phyloP scores from a whole-genome alignment of 2,888 invertebrate species.

The Calameuta pallipes region DNA sequence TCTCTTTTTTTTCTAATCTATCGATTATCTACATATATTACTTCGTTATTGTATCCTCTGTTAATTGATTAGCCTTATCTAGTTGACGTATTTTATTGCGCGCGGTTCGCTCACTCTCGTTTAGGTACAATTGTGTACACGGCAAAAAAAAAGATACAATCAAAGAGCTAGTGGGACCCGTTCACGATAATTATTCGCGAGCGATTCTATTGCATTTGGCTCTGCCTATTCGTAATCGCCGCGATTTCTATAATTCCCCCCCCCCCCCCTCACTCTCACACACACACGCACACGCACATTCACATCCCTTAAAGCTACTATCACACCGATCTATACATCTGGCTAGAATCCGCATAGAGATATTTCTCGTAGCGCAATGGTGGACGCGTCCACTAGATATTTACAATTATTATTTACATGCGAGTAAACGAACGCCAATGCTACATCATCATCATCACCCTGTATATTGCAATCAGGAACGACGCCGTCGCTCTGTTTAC shows the following conservation, averaged over 20 bases:
- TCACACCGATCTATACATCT: constrained; percentile 66
- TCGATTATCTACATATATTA: constrained; percentile 61
- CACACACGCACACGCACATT: constrained; percentile 16
- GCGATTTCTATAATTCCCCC: constrained; percentile 8
- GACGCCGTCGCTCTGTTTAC: background rate
- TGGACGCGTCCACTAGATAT: constrained; percentile 13
- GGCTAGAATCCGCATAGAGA: constrained; percentile 45
- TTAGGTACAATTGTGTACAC: background rate
- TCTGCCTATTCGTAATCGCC: background rate
- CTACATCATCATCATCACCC: background rate
- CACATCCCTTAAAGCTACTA: constrained; percentile 58
- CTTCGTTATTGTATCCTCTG: constrained; percentile 36
- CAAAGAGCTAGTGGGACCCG: background rate
- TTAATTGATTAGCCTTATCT: constrained; percentile 29
- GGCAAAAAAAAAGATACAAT: background rate
- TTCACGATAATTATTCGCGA: background rate
- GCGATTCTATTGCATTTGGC: background rate
- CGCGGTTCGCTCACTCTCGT: background rate
- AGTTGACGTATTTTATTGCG: constrained; percentile 12
- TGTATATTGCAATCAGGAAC: background rate
- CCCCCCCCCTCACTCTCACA: constrained; percentile 13
- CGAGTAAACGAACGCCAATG: background rate
- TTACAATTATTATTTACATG: constrained; percentile 21
- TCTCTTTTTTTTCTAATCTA: constrained; percentile 38
- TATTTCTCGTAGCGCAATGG: constrained; percentile 26